These are phyloP conservation scores for Deilephila elpenor DNA, from an alignment of 2,888 invertebrate species.

Conservation along the genomic window DNA sequence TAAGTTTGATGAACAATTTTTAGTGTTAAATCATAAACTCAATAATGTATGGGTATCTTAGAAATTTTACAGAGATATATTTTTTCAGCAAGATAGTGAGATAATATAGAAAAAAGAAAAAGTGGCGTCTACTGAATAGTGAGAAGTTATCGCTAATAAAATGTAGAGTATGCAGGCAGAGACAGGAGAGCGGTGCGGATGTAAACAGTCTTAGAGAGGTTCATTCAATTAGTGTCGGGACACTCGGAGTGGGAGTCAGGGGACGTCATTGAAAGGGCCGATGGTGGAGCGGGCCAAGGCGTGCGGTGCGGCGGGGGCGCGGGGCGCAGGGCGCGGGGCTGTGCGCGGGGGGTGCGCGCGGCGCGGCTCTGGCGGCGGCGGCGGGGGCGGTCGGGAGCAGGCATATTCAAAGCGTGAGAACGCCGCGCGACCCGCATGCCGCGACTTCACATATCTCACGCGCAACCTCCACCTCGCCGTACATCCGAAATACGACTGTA, in stretches of 20 bases:
- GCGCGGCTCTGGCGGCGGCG: conserved; percentile 48
- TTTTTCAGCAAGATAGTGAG: too few species aligned
- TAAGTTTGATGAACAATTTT: conserved; percentile 52
- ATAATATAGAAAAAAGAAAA: not conserved
- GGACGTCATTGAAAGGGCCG: conserved; percentile 79
- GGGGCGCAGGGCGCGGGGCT: conserved; percentile 58
- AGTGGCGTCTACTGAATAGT: not conserved
- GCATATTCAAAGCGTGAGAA: conserved; percentile 85
- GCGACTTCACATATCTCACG: conserved; percentile 84
- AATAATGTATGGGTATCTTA: too few species aligned
- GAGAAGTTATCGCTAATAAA: not conserved
- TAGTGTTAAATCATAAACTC: conserved; percentile 43
- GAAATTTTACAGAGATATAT: too few species aligned
- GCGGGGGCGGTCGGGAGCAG: conserved; percentile 72
- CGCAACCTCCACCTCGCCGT: conserved; percentile 71
- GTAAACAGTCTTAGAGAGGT: conserved; percentile 74
- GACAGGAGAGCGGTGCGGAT: conserved; percentile 60
- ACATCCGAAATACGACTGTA: conserved; percentile 62
- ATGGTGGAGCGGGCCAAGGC: conserved; percentile 55
- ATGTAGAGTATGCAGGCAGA: conserved; percentile 43
- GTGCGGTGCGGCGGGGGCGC: conserved; percentile 47
- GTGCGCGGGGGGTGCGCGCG: conserved; percentile 57
- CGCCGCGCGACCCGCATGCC: conserved; percentile 84
- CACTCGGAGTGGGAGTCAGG: conserved; percentile 71
- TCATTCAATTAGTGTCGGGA: conserved; percentile 77